Evolutionary conservation across 2,888 invertebrate genomes (phyloP).

Genomic region (Epinotia nisella): DNA sequence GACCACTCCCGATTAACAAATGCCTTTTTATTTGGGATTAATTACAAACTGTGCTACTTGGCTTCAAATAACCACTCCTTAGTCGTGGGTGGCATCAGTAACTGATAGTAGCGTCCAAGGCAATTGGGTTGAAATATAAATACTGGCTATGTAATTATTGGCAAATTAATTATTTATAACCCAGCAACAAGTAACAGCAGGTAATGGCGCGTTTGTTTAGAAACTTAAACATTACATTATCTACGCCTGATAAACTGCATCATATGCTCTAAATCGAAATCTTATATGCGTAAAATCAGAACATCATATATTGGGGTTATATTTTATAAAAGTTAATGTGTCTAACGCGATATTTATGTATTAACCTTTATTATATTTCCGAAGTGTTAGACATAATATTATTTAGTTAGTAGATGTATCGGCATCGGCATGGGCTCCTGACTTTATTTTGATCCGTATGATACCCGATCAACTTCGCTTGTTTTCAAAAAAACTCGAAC

Average conservation of each 20-base stretch:
- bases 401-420: too few species aligned
- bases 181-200: background rate
- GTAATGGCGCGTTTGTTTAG: background rate
- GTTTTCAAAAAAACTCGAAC: background rate
- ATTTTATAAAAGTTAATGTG: too few species aligned
- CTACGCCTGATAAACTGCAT: too few species aligned
- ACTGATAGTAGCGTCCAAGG: background rate
- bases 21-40: conserved; percentile 22
- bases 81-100: conserved; percentile 1
- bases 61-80: conserved; percentile 2
- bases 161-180: background rate
- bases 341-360: too few species aligned
- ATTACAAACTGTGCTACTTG: conserved; percentile 2
- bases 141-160: background rate
- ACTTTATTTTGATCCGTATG: too few species aligned
- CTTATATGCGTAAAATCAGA: too few species aligned
- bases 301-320: too few species aligned
- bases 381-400: too few species aligned
- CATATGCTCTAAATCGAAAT: too few species aligned
- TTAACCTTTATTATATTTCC: too few species aligned
- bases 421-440: too few species aligned
- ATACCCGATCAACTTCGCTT: background rate
- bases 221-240: too few species aligned
- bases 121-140: background rate
- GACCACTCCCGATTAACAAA: conserved; percentile 32